Evolutionary conservation across 2,888 invertebrate genomes (phyloP), one percentile per base, ranked within the genome.

Genomic region (Tortrix viridana): DNA sequence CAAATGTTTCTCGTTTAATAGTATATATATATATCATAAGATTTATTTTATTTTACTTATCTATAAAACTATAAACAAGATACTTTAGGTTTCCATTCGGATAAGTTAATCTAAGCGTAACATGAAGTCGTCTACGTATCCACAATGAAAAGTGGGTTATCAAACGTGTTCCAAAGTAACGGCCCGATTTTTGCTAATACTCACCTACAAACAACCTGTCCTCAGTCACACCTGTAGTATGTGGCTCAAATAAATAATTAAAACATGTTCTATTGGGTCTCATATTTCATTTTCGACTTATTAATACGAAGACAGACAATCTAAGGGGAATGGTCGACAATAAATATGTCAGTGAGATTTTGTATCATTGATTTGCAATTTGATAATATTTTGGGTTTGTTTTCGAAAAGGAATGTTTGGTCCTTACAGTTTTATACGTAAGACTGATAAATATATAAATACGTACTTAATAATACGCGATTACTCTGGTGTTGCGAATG

Each of bases 181-280:
- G 88, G 85, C 83, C 79, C 83, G 74, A 86, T 82, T 88, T 88
- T 88, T 80, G 87, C 87, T 84, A 87, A 88, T 82, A 79, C 41
- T 41, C 16, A 41, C 77, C 72, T 72, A 77, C 80, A 76, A 78
- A 83, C 78, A 71, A 88, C 88, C 83, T 75, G 88, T 87, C 79
- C 70, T 66, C 69, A 72, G 76, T 80, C 82, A 84, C 89, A 89
- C 86, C 86, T 87, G 85, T 65, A 69, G 71, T 81, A 85, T 87
- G 82, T 84, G 73, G 80, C 79, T 82, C 77, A 80, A 76, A 85
- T 83, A 80, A 78, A 75, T 75, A 79, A 84, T 86, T 81, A 77
- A 81, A 85, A 85, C 81, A 75, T 71, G 81, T 82, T 85, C 74
- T 75, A 77, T 77, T 74, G 72, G 74, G 66, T 63, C 67, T 69